Evolutionary conservation across 2,797 vertebrate genomes (phyloP), one percentile per base, ranked within the genome.

Genomic region (Pipistrellus kuhlii): DNA sequence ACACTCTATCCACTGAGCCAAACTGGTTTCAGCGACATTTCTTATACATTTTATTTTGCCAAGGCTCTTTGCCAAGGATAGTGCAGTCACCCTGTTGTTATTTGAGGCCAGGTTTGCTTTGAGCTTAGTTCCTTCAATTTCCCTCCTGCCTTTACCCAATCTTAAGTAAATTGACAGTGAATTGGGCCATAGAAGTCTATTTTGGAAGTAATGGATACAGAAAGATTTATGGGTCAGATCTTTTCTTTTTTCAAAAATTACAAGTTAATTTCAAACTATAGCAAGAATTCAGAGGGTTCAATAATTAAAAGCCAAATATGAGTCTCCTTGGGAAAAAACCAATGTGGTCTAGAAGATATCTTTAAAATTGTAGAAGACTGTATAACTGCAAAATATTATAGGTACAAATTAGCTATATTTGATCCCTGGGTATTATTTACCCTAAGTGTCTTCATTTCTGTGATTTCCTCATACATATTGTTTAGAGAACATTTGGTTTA

Each of bases 291-390:
- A 93, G 95, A 25, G 95, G 91, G 82, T 92, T 90, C 57, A 76
- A 27, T 96, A 96, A 98, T 97, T 97, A 96, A 97, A 97, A 97
- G 57, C 68, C 98, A 98, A 97, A 87, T 8, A 91, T 97, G 86
- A 90, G 91, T 72, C 88, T 57, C 76, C 25, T 23, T 68, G 68
- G 3, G 27, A 62, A 87, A 87, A 90, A 32, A 62, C 44, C 72
- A 86, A 46, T 90, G 88, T 88, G 89, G 89, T 97, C 96, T 98
- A 97, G 71, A 97, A 95, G 85, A 69, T 89, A 51, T 97, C 94
- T 95, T 97, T 93, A 78, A 97, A 97, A 98, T 96, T 96, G 94
- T 97, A 98, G 95, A 91, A 0, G 80, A 97, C 88, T 92, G 57
- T 48, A 15, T 92, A 96, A 97, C 88, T 96, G 76, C 73, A 81